Evolutionary conservation across 2,113 vertebrate genomes (phyloP).

Genomic region (Plestiodon gilberti): DNA sequence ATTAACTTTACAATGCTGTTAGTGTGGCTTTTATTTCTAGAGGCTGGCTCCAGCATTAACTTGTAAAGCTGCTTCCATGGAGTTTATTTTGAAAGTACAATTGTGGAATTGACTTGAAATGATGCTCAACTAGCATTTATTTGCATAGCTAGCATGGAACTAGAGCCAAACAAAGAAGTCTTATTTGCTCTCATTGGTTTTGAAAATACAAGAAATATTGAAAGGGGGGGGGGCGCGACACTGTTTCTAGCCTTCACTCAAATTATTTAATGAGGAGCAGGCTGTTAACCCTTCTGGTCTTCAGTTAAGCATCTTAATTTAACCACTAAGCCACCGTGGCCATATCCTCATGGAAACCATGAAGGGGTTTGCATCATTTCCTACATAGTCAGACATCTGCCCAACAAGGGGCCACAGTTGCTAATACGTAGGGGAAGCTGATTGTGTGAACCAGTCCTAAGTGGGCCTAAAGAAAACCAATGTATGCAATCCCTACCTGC

Average conservation of each 20-base stretch:
- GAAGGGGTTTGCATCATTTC: not conserved
- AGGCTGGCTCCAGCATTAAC: slow-evolving; percentile 43
- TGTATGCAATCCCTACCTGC: too few relatives aligned
- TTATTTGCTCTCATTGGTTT: not conserved
- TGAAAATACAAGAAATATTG: not conserved
- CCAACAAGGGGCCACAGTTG: not conserved
- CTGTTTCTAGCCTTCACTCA: not conserved
- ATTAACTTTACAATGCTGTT: slow-evolving; percentile 8
- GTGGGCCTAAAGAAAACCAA: not conserved
- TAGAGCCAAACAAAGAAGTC: not conserved
- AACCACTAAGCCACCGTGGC: too few relatives aligned
- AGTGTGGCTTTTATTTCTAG: slow-evolving; percentile 57
- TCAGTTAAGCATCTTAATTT: too few relatives aligned
- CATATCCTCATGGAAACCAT: not conserved
- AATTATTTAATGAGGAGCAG: not conserved
- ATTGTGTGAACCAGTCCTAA: not conserved
- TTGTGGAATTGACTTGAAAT: slow-evolving; percentile 39
- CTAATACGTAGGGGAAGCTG: not conserved
- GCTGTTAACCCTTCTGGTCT: too few relatives aligned
- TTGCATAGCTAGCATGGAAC: not conserved
- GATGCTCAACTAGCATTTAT: not conserved
- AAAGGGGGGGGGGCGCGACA: too few relatives aligned
- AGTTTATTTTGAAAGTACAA: slow-evolving; percentile 68
- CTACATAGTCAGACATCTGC: not conserved
- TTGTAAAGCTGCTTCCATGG: slow-evolving; percentile 42